Evolutionary conservation across 1,140 invertebrate species (phyloP).

Genomic region (Stenopsyche tienmushanensis): DNA sequence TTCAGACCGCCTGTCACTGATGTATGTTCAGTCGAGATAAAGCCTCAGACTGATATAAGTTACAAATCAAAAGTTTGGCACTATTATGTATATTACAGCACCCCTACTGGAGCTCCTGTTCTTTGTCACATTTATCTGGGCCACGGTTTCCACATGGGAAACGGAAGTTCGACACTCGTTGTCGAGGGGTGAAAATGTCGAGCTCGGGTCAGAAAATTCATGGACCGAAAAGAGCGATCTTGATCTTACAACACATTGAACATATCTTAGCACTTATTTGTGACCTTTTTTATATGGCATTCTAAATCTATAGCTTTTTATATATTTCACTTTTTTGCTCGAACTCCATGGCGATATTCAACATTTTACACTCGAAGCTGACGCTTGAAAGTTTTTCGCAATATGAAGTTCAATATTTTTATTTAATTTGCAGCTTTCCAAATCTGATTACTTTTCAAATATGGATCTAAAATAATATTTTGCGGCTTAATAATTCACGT

Average conservation of each 20-base stretch:
- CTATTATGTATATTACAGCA: not conserved
- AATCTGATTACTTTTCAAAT: too few relatives aligned
- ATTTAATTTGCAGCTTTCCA: too few relatives aligned
- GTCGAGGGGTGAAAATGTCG: not conserved
- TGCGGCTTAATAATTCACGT: conserved; percentile 3
- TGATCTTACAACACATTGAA: not conserved
- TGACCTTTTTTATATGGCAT: not conserved
- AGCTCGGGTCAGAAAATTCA: not conserved
- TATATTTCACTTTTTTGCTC: too few relatives aligned
- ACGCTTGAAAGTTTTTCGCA: too few relatives aligned
- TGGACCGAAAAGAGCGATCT: not conserved
- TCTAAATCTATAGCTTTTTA: not conserved
- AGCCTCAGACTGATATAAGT: not conserved
- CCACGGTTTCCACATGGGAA: too few relatives aligned
- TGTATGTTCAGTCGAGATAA: not conserved
- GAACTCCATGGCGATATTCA: too few relatives aligned
- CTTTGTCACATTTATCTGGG: not conserved
- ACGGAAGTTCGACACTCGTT: too few relatives aligned
- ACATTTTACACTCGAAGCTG: too few relatives aligned
- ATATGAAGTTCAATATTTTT: too few relatives aligned
- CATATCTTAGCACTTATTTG: not conserved
- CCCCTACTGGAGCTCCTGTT: too few relatives aligned
- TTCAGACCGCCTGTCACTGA: not conserved
- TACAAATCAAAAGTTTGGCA: not conserved
- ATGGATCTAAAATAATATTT: too few relatives aligned